Evolutionary conservation across 2,113 vertebrate genomes (phyloP), one percentile per base, ranked within the genome.

Genomic region (Rhinoderma darwinii): DNA sequence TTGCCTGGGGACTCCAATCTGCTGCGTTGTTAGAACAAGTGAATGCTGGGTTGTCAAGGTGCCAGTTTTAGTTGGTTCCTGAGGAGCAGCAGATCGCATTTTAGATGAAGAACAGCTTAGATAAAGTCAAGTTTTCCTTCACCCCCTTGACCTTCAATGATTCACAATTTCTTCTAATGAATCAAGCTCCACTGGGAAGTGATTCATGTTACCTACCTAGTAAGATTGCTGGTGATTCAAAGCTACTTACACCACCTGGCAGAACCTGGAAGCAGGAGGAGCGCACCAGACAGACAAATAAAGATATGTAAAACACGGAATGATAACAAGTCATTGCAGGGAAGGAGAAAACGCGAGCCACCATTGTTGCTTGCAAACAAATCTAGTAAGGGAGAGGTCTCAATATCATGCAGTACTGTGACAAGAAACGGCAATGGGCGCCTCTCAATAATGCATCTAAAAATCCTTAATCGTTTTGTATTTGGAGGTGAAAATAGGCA

Each of bases 201-300:
- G 78, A 81, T 43, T 81, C 78, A 61, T 43, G 37, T n/a, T 78
- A 22, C 30, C 37, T 56, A n/a, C n/a, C n/a, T n/a, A 27, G 37
- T 27, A 41, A 43, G 18, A 81, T 2, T 72, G 56, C 15, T 39
- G 37, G 32, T 27, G 47, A 61, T 61, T 81, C 39, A 37, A 4
- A 61, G 2, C 37, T 41, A 41, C 37, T 25, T 41, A 39, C 20
- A 37, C 68, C 66, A 70, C 32, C 68, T 18, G 1, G 3, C 25
- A 11, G 8, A 25, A 72, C 37, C 37, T 72, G 0, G 8, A 70
- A 61, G 56, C 7, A n/a, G 56, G 56, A 14, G 20, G 25, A n/a
- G 25, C n/a, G 14, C 54, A 66, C 59, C n/a, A 27, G n/a, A 61
- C 59, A 61, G n/a, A n/a, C n/a, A n/a, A n/a, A n/a, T n/a, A 3